Evolutionary conservation across 2,888 invertebrate species (phyloP).

Genomic region (Seira ritae): DNA sequence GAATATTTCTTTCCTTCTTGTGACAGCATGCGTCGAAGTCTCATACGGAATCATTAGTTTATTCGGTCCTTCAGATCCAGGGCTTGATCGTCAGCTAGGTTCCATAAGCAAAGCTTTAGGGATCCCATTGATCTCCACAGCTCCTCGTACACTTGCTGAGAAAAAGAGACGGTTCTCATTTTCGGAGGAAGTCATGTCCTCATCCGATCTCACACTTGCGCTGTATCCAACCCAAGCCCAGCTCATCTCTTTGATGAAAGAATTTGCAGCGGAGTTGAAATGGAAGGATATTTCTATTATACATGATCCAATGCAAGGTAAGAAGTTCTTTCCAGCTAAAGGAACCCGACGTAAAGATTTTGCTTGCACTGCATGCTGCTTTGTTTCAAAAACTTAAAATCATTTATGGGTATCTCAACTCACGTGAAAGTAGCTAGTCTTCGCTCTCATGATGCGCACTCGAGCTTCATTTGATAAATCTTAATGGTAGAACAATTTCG

Average conservation of each 20-base stretch:
- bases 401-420: no score
- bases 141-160: constrained; percentile 64
- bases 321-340: constrained; percentile 13
- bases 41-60: constrained; percentile 68
- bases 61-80: constrained; percentile 71
- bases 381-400: no score
- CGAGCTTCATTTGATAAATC: no score
- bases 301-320: constrained; percentile 71
- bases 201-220: constrained; percentile 63
- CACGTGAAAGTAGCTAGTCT: no score
- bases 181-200: constrained; percentile 40
- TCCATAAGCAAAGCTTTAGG: constrained; percentile 70
- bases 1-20: no score
- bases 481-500: no score
- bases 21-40: constrained; percentile 70
- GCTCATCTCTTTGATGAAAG: constrained; percentile 67
- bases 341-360: neutral
- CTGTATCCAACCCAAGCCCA: constrained; percentile 71
- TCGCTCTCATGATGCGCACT: no score
- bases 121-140: constrained; percentile 70
- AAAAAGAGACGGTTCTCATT: constrained; percentile 42
- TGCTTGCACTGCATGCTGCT: no score
- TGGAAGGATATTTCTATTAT: constrained; percentile 72
- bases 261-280: constrained; percentile 67
- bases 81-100: constrained; percentile 65